Base-by-base conservation (phyloP, 1,140 invertebrate genomes). In the Phthorimaea operculella region DNA sequence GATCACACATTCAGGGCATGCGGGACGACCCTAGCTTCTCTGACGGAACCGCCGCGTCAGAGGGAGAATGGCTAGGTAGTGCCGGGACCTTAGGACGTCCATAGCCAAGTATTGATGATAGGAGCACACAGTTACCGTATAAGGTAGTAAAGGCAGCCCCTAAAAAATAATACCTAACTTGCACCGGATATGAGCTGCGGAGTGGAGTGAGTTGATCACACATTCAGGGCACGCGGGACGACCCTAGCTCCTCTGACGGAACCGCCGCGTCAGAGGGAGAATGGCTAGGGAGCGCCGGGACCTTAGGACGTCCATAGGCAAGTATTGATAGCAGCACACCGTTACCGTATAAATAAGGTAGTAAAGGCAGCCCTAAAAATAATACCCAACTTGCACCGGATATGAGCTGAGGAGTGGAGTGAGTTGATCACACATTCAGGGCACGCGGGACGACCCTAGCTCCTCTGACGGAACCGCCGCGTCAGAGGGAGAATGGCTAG, bases 101-200 rank as follows among this genome's bases (percentile, higher is more conserved):
- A n/a, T n/a, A n/a, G n/a, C n/a, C n/a, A n/a, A n/a, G n/a, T n/a
- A n/a, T n/a, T n/a, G n/a, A n/a, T n/a, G n/a, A n/a, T n/a, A 17
- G 21, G 18, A 7, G 18, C 21, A 4, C 18, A 5, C 44, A 7
- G 18, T 17, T 49, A 49, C n/a, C n/a, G n/a, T n/a, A n/a, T n/a
- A n/a, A n/a, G n/a, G n/a, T n/a, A n/a, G n/a, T n/a, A n/a, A n/a
- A n/a, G n/a, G n/a, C n/a, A n/a, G n/a, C n/a, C n/a, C n/a, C n/a
- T n/a, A n/a, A n/a, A n/a, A n/a, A n/a, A n/a, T n/a, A n/a, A n/a
- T n/a, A n/a, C n/a, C n/a, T n/a, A n/a, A n/a, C n/a, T n/a, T n/a
- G n/a, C n/a, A n/a, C 52, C 52, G 52, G 52, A 54, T 54, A 47
- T 54, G 44, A 54, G 52, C 47, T 47, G 45, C 45, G 52, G 39